Conservation (phyloP, 2,797 vertebrate species). For the Anableps anableps region DNA sequence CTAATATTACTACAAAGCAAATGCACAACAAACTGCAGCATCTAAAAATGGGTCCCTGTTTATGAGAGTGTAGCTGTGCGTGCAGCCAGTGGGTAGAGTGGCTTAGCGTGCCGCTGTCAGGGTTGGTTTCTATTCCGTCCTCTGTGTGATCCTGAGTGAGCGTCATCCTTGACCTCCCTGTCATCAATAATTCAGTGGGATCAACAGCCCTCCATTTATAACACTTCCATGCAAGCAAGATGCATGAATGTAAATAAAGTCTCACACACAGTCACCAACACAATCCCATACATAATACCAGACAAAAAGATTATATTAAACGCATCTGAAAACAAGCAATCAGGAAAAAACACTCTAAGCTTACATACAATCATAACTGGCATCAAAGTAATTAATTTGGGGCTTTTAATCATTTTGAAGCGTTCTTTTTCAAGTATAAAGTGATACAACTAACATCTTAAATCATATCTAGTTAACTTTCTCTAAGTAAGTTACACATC, state of each 20-base stretch:
- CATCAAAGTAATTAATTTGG: background rate
- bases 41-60: slow-evolving; percentile 14
- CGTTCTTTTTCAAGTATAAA: no score
- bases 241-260: background rate
- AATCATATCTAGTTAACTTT: no score
- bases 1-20: slow-evolving; percentile 1
- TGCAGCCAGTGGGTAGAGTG: slow-evolving; percentile 15
- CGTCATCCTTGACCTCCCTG: slow-evolving; percentile 60
- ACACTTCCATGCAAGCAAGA: slow-evolving; percentile 23
- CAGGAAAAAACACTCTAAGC: background rate
- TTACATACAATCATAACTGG: background rate
- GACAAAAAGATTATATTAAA: background rate
- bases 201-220: slow-evolving; percentile 73
- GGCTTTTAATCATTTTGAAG: background rate
- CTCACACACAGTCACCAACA: background rate
- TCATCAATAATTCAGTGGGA: slow-evolving; percentile 80
- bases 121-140: slow-evolving; percentile 18
- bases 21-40: background rate
- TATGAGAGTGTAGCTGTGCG: slow-evolving; percentile 10
- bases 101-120: slow-evolving; percentile 37
- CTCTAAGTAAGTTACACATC: no score
- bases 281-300: background rate
- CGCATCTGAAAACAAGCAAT: background rate
- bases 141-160: slow-evolving; percentile 37
- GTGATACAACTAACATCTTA: no score